These are phyloP conservation scores for Suricata suricatta DNA, from an alignment of 2,113 vertebrate genomes.

Conservation along the genomic window DNA sequence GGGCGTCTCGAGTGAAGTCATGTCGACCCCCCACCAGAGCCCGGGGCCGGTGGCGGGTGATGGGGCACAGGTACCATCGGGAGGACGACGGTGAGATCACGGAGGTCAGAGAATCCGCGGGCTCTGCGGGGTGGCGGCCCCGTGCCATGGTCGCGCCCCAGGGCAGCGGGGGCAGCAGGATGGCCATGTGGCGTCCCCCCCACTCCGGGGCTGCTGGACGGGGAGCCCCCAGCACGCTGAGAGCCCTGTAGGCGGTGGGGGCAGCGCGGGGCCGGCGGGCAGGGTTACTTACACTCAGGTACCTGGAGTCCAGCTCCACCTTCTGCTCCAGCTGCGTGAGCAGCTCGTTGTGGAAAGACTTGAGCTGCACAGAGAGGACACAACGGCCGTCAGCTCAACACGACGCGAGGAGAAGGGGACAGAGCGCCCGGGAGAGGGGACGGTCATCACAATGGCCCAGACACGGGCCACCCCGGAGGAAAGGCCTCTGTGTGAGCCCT, in stretches of 20 bases:
- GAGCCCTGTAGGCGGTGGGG: fast-evolving
- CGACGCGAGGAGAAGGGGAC: fast-evolving
- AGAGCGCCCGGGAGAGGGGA: neutral
- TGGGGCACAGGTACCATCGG: fast-evolving
- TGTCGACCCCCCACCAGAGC: fast-evolving
- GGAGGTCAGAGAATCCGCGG: fast-evolving
- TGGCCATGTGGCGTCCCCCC: fast-evolving
- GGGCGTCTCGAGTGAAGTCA: neutral
- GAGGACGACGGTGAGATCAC: fast-evolving
- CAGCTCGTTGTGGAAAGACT: constrained; percentile 98
- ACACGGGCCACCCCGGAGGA: fast-evolving
- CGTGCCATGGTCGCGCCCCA: fast-evolving
- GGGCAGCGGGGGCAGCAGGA: neutral
- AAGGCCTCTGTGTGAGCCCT: fast-evolving
- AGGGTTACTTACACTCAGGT: constrained; percentile 93
- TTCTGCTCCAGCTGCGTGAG: constrained; percentile 98
- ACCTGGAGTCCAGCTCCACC: constrained; percentile 97
- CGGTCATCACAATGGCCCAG: fast-evolving
- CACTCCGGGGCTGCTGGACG: too few species aligned
- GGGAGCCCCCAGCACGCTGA: neutral
- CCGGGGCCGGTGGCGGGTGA: neutral
- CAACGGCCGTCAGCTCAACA: fast-evolving
- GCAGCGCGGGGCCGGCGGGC: fast-evolving
- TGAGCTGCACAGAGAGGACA: constrained; percentile 86
- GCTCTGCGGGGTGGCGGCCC: fast-evolving